These are phyloP conservation scores for Fragum whitleyi DNA, from an alignment of 2,888 invertebrate species.

Conservation along the genomic window DNA sequence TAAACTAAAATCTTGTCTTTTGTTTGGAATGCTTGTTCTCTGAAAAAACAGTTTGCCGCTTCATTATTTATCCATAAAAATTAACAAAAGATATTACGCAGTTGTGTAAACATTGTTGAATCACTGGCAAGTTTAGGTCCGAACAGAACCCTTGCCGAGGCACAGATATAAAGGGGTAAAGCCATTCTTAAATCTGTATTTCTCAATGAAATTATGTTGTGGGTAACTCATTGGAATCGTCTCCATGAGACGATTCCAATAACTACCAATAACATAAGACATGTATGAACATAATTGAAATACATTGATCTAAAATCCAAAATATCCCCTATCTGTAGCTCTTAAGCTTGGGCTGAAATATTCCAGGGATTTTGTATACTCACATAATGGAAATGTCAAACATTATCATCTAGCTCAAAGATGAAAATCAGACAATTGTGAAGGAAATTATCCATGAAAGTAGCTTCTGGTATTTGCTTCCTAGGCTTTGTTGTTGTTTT, in stretches of 20 bases:
- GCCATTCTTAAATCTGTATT: too few species aligned
- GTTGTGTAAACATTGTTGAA: constrained; percentile 58
- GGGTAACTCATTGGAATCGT: too few species aligned
- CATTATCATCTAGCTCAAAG: constrained; percentile 14
- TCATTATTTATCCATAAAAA: constrained; percentile 60
- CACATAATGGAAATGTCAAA: constrained; percentile 37
- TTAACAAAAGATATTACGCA: constrained; percentile 43
- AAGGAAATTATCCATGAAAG: constrained; percentile 17
- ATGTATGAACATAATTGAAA: too few species aligned
- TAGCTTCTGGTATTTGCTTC: constrained; percentile 8
- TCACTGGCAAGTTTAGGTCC: constrained; percentile 32
- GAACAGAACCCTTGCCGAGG: constrained; percentile 18
- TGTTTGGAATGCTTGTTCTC: constrained; percentile 38
- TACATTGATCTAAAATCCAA: too few species aligned
- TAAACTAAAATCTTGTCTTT: constrained; percentile 45
- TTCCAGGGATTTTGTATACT: constrained; percentile 18
- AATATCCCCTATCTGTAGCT: too few species aligned
- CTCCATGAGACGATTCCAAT: too few species aligned
- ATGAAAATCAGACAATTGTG: constrained; percentile 27
- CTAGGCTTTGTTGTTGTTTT: neutral
- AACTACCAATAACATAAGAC: too few species aligned
- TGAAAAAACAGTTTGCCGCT: constrained; percentile 44
- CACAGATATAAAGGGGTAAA: too few species aligned
- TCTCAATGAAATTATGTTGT: too few species aligned
- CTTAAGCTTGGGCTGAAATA: constrained; percentile 34